Evolutionary conservation across 37 sponge, comb jelly and placozoan species (phyloP), one percentile per base, ranked within the genome.

Genomic region (Cladorhizidae sp.): DNA sequence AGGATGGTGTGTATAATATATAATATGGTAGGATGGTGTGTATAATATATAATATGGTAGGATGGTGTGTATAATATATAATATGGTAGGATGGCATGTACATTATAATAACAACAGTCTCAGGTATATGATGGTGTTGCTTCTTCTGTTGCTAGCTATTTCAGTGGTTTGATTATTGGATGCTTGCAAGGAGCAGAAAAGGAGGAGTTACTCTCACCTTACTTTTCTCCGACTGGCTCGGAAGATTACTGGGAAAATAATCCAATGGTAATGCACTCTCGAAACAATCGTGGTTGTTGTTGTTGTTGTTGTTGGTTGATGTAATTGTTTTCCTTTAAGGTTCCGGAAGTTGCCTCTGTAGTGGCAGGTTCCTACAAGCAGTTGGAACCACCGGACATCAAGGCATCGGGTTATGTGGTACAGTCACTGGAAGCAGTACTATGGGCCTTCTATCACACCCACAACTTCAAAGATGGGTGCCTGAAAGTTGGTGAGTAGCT

Each of bases 401-500:
- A 64, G 52, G 96, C 87, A 22, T 70, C 70, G 68, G 90, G 93
- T 37, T 92, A 89, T 74, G 89, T 87, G 7, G 88, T 95, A 18
- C 72, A 64, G 31, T 83, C 90, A 20, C 67, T 95, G 67, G 96
- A 95, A 40, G 96, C 96, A 20, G 96, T 81, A 36, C 79, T 95
- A 45, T 95, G 96, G 96, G 96, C 89, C 12, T 95, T 95, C 73
- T 52, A 86, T 62, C 50, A 86, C 45, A 86, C 92, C 2, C 72
- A 72, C 25, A 86, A 62, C 70, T 95, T 95, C 80, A 86, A 83
- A 80, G 92, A 92, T 58, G 96, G 96, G 59, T 95, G 96, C 73
- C 78, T 95, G 23, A 63, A 76, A 78, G 89, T 87, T 50, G 85
- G 88, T 90, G 57, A 65, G 82, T 35, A 62, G n/a, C n/a, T n/a